phyloP scores from a whole-genome alignment of 2,888 invertebrate genomes.

The Aleiodes alternator region DNA sequence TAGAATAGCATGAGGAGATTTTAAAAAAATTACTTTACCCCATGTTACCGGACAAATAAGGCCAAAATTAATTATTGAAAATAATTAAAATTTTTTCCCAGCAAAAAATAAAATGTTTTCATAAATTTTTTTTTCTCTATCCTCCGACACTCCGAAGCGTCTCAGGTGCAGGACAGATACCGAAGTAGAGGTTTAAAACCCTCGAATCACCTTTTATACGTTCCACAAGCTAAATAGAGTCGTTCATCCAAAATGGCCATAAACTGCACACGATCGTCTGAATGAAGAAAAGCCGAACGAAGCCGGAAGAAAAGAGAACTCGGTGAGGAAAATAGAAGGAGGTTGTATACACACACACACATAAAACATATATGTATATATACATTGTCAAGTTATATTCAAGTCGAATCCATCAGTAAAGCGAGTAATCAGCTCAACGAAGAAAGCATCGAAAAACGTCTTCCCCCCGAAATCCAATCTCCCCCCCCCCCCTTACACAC shows the following conservation, averaged over 20 bases:
- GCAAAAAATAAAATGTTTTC: background rate
- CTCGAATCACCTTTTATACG: slow-evolving; percentile 22
- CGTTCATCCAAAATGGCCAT: slow-evolving; percentile 67
- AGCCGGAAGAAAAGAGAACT: slow-evolving; percentile 42
- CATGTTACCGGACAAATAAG: too few species aligned
- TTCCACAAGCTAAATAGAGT: slow-evolving; percentile 46
- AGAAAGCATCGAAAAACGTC: background rate
- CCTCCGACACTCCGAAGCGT: slow-evolving; percentile 17
- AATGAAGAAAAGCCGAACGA: slow-evolving; percentile 34
- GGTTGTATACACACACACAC: slow-evolving; percentile 1
- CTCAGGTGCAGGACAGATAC: slow-evolving; percentile 38
- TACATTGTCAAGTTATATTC: slow-evolving; percentile 3
- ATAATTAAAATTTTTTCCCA: too few species aligned
- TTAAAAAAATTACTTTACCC: too few species aligned
- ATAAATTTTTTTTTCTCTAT: slow-evolving; percentile 18
- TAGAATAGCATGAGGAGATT: too few species aligned
- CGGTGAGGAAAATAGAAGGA: slow-evolving; percentile 4
- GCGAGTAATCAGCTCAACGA: slow-evolving; percentile 16
- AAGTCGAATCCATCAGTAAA: slow-evolving; percentile 29
- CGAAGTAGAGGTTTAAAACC: slow-evolving; percentile 9
- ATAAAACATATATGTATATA: background rate
- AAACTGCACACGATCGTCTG: slow-evolving; percentile 54
- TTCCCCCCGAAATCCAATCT: slow-evolving; percentile 45
- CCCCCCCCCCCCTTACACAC: background rate
- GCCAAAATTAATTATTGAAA: too few species aligned